These are phyloP conservation scores for Euura lappo DNA, from an alignment of 1,140 invertebrate genomes.

Conservation along the genomic window DNA sequence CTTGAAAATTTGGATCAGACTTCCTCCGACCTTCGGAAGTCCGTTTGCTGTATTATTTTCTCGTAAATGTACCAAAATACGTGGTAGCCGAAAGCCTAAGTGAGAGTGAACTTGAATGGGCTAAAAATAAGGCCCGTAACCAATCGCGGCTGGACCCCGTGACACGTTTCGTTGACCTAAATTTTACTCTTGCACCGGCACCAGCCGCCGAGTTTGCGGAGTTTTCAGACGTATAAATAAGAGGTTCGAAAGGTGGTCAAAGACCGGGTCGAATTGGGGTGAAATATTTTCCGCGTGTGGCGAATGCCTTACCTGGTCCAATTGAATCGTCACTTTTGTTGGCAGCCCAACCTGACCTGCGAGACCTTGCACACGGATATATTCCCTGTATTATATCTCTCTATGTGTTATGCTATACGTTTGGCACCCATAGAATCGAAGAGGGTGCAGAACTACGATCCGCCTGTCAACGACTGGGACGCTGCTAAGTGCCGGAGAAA, in stretches of 20 bases:
- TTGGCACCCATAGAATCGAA: neutral
- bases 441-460: neutral
- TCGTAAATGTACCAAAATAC: neutral
- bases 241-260: neutral
- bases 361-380: neutral
- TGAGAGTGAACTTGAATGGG: neutral
- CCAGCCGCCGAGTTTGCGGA: neutral
- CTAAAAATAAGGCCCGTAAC: neutral
- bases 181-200: neutral
- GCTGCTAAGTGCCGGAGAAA: neutral
- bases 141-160: neutral
- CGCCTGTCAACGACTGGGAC: neutral
- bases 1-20: too few species aligned
- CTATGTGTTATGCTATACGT: neutral
- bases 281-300: slow-evolving; percentile 4
- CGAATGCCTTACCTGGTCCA: slow-evolving; percentile 6
- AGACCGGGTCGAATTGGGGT: neutral
- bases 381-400: too few species aligned
- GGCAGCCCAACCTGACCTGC: neutral
- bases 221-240: neutral
- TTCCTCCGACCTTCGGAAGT: too few species aligned
- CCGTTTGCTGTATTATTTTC: neutral
- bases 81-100: neutral
- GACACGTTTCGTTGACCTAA: slow-evolving; percentile 4
- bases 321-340: slow-evolving; percentile 4